These are phyloP conservation scores for Glyptemys insculpta DNA, from an alignment of 2,797 vertebrate species.

Conservation along the genomic window DNA sequence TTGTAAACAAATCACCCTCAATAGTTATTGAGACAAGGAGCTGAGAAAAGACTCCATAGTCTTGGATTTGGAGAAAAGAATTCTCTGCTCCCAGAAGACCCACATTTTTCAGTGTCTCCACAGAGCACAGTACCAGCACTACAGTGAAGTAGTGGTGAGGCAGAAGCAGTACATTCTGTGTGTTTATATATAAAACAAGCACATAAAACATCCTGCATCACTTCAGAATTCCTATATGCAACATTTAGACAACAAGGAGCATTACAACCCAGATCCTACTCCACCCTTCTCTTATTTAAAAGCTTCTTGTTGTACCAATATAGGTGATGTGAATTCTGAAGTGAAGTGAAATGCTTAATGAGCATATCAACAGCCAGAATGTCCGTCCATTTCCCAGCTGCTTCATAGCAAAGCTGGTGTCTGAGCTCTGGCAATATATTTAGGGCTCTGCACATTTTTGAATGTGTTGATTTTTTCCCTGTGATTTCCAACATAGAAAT, in stretches of 20 bases:
- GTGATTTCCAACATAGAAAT: neutral
- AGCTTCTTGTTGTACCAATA: neutral
- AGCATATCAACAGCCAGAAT: slow-evolving; percentile 1
- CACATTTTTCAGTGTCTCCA: neutral
- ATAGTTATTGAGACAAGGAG: neutral
- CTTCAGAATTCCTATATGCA: slow-evolving; percentile 2
- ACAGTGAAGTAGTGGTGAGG: neutral
- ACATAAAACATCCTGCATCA: neutral
- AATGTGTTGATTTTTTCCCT: neutral
- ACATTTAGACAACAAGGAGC: neutral
- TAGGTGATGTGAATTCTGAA: neutral
- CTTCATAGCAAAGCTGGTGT: neutral
- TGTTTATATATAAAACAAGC: neutral
- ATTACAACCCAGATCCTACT: neutral
- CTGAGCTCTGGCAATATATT: neutral
- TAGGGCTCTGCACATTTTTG: neutral
- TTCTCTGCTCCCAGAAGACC: neutral
- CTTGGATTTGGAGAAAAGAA: neutral
- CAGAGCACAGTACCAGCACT: neutral
- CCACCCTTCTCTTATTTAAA: slow-evolving; percentile 11
- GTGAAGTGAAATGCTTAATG: neutral
- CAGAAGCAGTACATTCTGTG: neutral
- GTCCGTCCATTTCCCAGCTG: neutral
- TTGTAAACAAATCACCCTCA: neutral
- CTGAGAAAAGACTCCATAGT: neutral